A percentile compares a stretch with the other conserved stretches of the same genome.
These are phyloP conservation scores for Thamnophis elegans DNA, from an alignment of 2,797 vertebrate genomes.

Conservation along the genomic window DNA sequence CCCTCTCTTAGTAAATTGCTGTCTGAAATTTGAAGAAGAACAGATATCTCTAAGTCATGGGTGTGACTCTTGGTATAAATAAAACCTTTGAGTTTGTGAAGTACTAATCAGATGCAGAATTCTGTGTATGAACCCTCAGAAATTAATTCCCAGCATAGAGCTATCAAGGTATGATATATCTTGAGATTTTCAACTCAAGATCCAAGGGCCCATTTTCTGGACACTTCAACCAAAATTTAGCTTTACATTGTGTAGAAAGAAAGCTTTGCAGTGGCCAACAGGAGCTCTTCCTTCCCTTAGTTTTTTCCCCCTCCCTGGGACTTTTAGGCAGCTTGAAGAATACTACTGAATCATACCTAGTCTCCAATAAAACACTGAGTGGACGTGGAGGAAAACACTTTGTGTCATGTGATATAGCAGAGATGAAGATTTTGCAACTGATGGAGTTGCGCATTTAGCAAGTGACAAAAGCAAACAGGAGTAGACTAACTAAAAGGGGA, in stretches of 20 bases:
- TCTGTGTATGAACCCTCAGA: background rate
- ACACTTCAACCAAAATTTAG: accelerated
- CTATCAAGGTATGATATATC: background rate
- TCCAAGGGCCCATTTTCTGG: background rate
- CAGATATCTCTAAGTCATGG: background rate
- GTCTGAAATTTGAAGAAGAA: background rate
- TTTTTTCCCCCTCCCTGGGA: background rate
- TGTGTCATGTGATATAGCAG: background rate
- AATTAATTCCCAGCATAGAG: background rate
- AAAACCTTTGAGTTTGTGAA: background rate
- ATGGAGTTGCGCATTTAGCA: background rate
- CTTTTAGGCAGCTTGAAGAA: background rate
- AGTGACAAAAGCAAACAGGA: background rate
- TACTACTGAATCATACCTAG: background rate
- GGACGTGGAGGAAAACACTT: background rate
- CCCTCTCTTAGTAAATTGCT: background rate
- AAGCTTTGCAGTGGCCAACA: background rate
- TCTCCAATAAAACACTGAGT: background rate
- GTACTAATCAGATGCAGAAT: background rate
- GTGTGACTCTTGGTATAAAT: background rate
- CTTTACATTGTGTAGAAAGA: background rate
- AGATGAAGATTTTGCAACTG: background rate
- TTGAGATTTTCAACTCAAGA: background rate
- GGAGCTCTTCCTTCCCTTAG: background rate
- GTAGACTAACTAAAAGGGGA: background rate